A percentile compares a stretch with the other conserved stretches of the same genome.
Conservation (phyloP, 2,113 vertebrate species). For the Micronycteris hirsuta region DNA sequence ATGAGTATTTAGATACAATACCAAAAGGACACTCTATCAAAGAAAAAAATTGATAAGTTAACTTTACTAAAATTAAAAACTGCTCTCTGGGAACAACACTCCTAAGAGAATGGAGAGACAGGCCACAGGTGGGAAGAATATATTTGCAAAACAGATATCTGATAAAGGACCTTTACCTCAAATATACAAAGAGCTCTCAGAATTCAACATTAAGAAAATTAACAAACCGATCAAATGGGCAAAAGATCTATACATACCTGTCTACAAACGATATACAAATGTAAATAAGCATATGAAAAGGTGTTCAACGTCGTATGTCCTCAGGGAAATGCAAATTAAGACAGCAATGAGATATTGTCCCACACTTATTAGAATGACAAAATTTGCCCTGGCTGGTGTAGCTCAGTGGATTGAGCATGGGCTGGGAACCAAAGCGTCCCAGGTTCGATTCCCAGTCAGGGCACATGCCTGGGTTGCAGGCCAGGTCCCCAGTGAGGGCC, state of each 20-base stretch:
- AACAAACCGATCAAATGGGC: not conserved
- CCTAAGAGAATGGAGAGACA: not conserved
- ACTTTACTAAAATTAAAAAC: not conserved
- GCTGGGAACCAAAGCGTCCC: too few relatives aligned
- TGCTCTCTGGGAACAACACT: not conserved
- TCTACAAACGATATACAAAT: not conserved
- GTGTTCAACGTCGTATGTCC: not conserved
- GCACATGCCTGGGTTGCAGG: too few relatives aligned
- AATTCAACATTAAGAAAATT: not conserved
- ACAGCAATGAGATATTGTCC: not conserved
- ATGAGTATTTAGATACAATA: not conserved
- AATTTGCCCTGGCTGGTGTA: too few relatives aligned
- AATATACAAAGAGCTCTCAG: not conserved
- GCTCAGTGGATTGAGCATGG: too few relatives aligned
- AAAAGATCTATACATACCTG: not conserved
- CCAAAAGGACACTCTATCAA: not conserved
- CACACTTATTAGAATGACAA: not conserved
- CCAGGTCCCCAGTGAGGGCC: too few relatives aligned
- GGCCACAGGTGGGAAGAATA: not conserved
- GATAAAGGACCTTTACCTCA: not conserved
- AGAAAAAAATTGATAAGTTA: not conserved
- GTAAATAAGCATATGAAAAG: not conserved
- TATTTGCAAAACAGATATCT: not conserved
- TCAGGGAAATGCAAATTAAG: not conserved
- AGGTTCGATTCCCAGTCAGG: too few relatives aligned